These are phyloP conservation scores for Heliothis virescens DNA, from an alignment of 1,140 invertebrate genomes.

Conservation along the genomic window DNA sequence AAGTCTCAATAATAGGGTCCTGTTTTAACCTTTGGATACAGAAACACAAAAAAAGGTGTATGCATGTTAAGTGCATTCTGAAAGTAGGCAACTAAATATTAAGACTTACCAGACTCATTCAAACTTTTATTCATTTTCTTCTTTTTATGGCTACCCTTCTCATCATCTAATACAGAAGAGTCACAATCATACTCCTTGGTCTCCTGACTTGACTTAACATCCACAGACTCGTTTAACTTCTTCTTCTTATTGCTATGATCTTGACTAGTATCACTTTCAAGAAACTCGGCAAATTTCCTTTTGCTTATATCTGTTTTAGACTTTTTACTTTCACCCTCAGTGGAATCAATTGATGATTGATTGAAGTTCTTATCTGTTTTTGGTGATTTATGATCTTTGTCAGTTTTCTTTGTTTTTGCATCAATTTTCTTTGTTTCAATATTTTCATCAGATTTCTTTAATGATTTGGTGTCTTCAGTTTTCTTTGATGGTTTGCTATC, in stretches of 20 bases:
- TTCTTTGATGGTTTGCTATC: slow-evolving; percentile 3
- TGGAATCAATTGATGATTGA: neutral
- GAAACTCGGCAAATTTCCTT: slow-evolving; percentile 75
- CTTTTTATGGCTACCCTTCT: slow-evolving; percentile 50
- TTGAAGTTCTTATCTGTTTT: slow-evolving; percentile 53
- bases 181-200: slow-evolving; percentile 15
- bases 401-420: slow-evolving; percentile 30
- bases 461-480: slow-evolving; percentile 23
- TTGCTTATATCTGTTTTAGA: slow-evolving; percentile 66
- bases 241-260: slow-evolving; percentile 59
- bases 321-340: slow-evolving; percentile 50
- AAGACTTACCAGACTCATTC: slow-evolving; percentile 73
- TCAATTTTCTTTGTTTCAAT: neutral
- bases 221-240: slow-evolving; percentile 55
- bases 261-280: slow-evolving; percentile 66
- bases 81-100: too few relatives aligned
- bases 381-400: slow-evolving; percentile 41
- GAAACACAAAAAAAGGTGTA: too few relatives aligned
- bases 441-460: neutral
- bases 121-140: slow-evolving; percentile 70
- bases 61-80: too few relatives aligned
- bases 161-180: slow-evolving; percentile 27
- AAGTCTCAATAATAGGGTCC: too few relatives aligned
- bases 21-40: neutral
- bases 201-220: slow-evolving; percentile 51